Base-by-base conservation (phyloP, 2,113 vertebrate genomes). In the Salminus brasiliensis region DNA sequence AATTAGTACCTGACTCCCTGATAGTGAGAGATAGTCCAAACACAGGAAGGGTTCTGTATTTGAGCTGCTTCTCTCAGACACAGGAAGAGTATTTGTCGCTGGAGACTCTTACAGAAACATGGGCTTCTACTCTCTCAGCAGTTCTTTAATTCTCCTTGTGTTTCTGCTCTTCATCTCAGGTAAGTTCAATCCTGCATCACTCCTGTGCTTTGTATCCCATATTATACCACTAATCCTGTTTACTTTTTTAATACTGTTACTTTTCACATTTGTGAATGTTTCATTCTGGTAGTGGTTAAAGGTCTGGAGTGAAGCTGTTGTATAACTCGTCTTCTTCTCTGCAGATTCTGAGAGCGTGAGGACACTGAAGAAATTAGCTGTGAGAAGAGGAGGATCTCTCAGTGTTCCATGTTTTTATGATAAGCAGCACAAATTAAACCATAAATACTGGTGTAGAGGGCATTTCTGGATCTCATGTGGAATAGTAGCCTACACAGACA, bases 351-450 rank as follows among this genome's bases (percentile, higher is more conserved):
- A 62, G 59, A 62, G 12, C 29, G 5, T 30, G 59, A 62, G 8
- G 59, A 62, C 29, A 16, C 52, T 78, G 65, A 69, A 41, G 67
- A n/a, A 69, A 41, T 27, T 78, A 3, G 52, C 52, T 25, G 75
- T n/a, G 18, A 78, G 59, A 70, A 6, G 5, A 12, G 75, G 75
- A 59, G 52, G 36, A 57, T 70, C 65, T 32, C 23, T 69, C 25
- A 78, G 25, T 41, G 34, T 62, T 8, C 59, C 59, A 62, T 62
- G 59, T 30, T 32, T 63, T 63, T 63, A 63, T 63, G 60, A 63
- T 16, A 13, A 63, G 12, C 1, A 63, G 7, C 34, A 63, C 29
- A 63, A 63, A 63, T 4, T 29, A 63, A 63, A 63, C 29, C 4
- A 2, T 34, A 63, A 63, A 63, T 63, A 63, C 60, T 63, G 60